Evolutionary conservation across 1,140 invertebrate species (phyloP), one percentile per base, ranked within the genome.

Genomic region (Ostrea edulis): DNA sequence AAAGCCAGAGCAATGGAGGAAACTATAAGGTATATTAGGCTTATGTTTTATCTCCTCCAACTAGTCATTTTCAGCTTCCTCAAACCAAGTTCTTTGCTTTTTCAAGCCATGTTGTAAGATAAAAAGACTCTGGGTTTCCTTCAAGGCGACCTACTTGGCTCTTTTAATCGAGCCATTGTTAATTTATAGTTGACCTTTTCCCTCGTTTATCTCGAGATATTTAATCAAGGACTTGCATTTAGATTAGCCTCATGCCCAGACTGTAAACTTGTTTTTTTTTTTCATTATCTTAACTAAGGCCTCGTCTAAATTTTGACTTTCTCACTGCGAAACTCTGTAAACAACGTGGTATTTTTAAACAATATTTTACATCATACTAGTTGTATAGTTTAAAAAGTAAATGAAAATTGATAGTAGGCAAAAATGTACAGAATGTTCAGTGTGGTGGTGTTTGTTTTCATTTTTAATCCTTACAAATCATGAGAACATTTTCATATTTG

Each of bases 141-240:
- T 77, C 68, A 77, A 77, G 68, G 68, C 68, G 68, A 77, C 68
- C 68, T 77, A 77, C 25, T 77, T 77, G 68, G 68, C 68, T 77
- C 68, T 77, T 35, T 29, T 77, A 77, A 77, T 77, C 68, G 68
- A 77, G 68, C 22, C 29, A 77, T 77, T 77, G 68, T 77, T 77
- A 77, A 77, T 77, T 77, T 77, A 77, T 77, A 77, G 68, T 35
- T 77, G 68, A 77, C 68, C 68, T 77, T 77, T 77, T 77, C 25
- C 68, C 12, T 11, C 25, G 25, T 77, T 77, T 77, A 77, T 77
- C 68, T 77, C 25, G 68, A 77, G 68, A 77, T 77, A 77, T 77
- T 77, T 77, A 77, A 77, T 77, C 68, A 77, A 77, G 68, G 68
- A 77, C 68, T 77, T 29, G 29, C 17, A 77, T 77, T 77, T 44